Percentiles rank a stretch among this genome's conserved stretches.
Evolutionary conservation across 2,888 invertebrate genomes (phyloP).

Genomic region (Mantis religiosa): DNA sequence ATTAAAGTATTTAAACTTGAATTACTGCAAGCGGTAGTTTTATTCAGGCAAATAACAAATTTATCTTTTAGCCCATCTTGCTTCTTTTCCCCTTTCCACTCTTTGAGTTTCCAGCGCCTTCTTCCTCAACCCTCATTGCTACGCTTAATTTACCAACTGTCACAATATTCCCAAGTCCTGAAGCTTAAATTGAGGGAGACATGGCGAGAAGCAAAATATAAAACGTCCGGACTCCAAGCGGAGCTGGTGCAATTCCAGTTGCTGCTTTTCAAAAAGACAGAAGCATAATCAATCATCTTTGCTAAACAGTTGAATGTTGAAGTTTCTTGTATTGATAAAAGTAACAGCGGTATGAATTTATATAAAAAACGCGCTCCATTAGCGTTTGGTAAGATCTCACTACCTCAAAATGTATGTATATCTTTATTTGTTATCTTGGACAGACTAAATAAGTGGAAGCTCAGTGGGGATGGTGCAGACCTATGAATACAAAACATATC

Average conservation of each 20-base stretch:
- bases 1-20: too few species aligned
- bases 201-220: neutral
- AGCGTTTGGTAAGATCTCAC: too few species aligned
- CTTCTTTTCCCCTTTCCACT: neutral
- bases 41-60: neutral
- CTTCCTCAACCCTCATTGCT: neutral
- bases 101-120: too few species aligned
- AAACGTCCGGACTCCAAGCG: neutral
- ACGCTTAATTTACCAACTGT: slow-evolving; percentile 17
- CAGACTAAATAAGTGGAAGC: too few species aligned
- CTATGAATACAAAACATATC: too few species aligned
- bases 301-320: neutral
- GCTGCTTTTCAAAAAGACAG: neutral
- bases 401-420: too few species aligned
- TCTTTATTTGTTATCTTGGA: too few species aligned
- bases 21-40: too few species aligned
- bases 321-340: neutral
- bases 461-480: too few species aligned
- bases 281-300: neutral
- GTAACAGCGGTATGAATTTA: neutral
- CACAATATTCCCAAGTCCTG: neutral
- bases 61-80: neutral
- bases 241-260: neutral
- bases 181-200: neutral
- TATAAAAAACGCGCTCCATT: neutral